Evolutionary conservation across 1,140 invertebrate genomes (phyloP).

Genomic region (Ditylenchus dipsaci): DNA sequence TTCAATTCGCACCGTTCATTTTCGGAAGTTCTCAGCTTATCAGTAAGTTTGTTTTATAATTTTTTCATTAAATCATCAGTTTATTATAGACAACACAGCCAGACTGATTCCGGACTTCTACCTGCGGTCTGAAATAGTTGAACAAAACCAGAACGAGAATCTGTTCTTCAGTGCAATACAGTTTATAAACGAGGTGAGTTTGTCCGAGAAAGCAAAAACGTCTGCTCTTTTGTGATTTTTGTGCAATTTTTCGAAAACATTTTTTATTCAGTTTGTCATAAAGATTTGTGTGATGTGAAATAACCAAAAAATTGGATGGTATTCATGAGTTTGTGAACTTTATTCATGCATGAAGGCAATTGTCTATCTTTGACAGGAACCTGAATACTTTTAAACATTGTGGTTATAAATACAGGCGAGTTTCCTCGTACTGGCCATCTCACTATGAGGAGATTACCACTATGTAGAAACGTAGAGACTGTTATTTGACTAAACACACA

Average conservation of each 20-base stretch:
- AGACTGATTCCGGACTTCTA: conserved; percentile 80
- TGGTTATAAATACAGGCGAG: no score
- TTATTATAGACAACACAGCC: conserved; percentile 65
- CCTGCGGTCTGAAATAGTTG: conserved; percentile 72
- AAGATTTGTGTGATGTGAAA: background rate
- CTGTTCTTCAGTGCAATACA: conserved; percentile 90
- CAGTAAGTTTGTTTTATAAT: conserved; percentile 62
- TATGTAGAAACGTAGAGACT: no score
- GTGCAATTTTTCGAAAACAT: background rate
- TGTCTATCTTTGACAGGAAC: no score
- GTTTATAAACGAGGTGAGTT: conserved; percentile 74
- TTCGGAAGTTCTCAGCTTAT: conserved; percentile 95
- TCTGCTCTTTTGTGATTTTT: conserved; percentile 18
- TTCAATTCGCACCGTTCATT: conserved; percentile 96
- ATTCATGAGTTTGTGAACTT: no score
- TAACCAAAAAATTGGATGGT: no score
- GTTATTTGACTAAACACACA: no score
- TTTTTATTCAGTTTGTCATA: background rate
- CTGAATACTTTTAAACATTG: no score
- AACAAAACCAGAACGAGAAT: conserved; percentile 74
- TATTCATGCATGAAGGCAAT: no score
- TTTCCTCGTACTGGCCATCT: no score
- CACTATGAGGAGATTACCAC: no score
- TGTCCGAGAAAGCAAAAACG: background rate
- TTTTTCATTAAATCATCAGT: background rate